These are phyloP conservation scores for Pterostichus niger DNA, from an alignment of 2,888 invertebrate genomes.

Conservation along the genomic window DNA sequence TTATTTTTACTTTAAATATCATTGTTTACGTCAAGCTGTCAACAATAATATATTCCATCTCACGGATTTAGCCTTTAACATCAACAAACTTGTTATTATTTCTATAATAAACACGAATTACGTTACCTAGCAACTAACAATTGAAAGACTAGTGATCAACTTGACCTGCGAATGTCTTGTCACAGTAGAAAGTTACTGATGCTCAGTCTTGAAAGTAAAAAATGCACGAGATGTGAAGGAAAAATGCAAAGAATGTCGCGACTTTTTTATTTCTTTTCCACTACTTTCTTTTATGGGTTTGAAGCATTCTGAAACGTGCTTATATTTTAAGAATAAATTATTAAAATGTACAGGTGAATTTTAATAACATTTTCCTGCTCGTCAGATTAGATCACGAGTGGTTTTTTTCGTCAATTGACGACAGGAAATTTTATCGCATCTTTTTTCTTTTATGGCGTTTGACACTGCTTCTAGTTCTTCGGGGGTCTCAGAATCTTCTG, in stretches of 20 bases:
- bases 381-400: background rate
- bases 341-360: slow-evolving; percentile 3
- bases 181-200: slow-evolving; percentile 37
- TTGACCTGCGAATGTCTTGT: slow-evolving; percentile 1
- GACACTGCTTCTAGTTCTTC: slow-evolving; percentile 74
- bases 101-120: too few species aligned
- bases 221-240: slow-evolving; percentile 43
- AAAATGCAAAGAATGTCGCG: slow-evolving; percentile 62
- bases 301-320: slow-evolving; percentile 57
- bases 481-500: slow-evolving; percentile 72
- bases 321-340: slow-evolving; percentile 15
- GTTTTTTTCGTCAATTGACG: slow-evolving; percentile 18
- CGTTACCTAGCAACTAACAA: too few species aligned
- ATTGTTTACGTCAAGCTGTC: background rate
- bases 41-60: background rate
- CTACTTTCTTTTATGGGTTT: slow-evolving; percentile 63
- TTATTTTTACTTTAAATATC: background rate
- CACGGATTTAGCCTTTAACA: background rate
- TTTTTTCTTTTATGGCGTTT: slow-evolving; percentile 73
- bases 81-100: too few species aligned
- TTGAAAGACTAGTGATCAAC: too few species aligned
- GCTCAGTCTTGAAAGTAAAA: slow-evolving; percentile 61
- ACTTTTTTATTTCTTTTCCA: slow-evolving; percentile 59
- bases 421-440: slow-evolving; percentile 71
- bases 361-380: background rate